phyloP scores from a whole-genome alignment of 2,113 vertebrate genomes.

The Psilopsiagon aymara region DNA sequence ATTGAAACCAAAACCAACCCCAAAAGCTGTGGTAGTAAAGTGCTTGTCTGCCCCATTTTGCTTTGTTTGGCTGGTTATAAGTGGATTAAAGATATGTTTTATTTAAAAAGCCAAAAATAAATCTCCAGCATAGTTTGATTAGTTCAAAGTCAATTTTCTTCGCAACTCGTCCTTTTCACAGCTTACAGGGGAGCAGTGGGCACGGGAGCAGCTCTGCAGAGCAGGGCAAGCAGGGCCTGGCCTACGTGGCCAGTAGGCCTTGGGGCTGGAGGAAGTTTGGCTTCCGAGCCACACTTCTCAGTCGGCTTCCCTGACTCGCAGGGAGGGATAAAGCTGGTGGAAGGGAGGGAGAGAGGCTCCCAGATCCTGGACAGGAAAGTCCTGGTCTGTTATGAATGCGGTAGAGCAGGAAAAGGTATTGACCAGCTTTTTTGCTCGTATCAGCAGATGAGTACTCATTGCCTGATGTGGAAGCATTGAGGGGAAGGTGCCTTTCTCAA shows the following conservation, averaged over 20 bases:
- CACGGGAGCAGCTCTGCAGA: neutral
- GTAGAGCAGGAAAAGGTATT: neutral
- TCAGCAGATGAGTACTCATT: neutral
- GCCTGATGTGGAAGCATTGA: neutral
- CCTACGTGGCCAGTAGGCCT: neutral
- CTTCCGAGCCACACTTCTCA: neutral
- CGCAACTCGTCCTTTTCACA: conserved; percentile 98
- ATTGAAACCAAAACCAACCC: neutral
- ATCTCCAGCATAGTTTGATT: conserved; percentile 93
- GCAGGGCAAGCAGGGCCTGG: neutral
- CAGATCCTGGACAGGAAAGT: neutral
- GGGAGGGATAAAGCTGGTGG: neutral
- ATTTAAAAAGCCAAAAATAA: conserved; percentile 27
- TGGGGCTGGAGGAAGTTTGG: neutral
- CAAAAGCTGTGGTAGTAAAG: conserved; percentile 94
- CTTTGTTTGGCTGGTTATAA: conserved; percentile 99
- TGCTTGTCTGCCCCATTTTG: conserved; percentile 97
- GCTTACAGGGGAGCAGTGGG: conserved; percentile 78
- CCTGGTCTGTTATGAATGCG: neutral
- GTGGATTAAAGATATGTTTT: conserved; percentile 93
- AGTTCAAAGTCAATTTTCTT: conserved; percentile 97
- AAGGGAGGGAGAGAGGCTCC: neutral
- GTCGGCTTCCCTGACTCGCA: neutral
- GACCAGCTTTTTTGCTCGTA: neutral
- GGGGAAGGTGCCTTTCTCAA: neutral